Base-by-base conservation (phyloP, 2,888 invertebrate genomes). In the Trissolcus japonicus region DNA sequence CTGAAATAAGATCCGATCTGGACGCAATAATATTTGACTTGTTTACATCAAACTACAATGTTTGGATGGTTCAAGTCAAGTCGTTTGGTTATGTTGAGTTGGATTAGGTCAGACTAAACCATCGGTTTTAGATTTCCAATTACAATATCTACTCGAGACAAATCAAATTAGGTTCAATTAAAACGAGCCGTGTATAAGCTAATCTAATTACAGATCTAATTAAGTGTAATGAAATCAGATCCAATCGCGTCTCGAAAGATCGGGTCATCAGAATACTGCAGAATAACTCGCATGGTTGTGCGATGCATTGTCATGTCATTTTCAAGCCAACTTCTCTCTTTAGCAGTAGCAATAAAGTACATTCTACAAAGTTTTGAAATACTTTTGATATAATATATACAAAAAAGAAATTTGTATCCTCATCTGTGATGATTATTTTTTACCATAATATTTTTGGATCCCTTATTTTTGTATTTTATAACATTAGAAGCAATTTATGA, bases 141-240 rank as follows among this genome's bases (percentile, higher is more conserved):
- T 56, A 56, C 69, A 71, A 56, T 35, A 71, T 54, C 43, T 14
- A 41, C 55, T 50, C 46, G 41, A 54, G 62, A 71, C 69, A 62
- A 62, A 71, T 71, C 62, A 71, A 71, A 71, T 62, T 55, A 62
- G 51, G 13, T 55, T 48, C 54, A 55, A 69, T 69, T 69, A 55
- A 13, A 61, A 54, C 46, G 51, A 59, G 25, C 53, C 56, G 35
- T 46, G 46, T 54, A 41, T 21, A 60, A 54, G 35, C 35, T 68
- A 62, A 62, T 62, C 56, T 56, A 71, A 71, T 71, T 71, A 71
- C 14, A 35, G n/a, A 55, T 55, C 55, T 61, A 50, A 62, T 71
- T 48, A 62, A 40, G 46, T 35, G 16, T 50, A 25, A 56, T 51
- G 59, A 62, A 62, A 56, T 62, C 50, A 71, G 56, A 43, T 62